These are phyloP conservation scores for Reticulitermes speratus DNA, from an alignment of 1,140 invertebrate species.

Conservation along the genomic window DNA sequence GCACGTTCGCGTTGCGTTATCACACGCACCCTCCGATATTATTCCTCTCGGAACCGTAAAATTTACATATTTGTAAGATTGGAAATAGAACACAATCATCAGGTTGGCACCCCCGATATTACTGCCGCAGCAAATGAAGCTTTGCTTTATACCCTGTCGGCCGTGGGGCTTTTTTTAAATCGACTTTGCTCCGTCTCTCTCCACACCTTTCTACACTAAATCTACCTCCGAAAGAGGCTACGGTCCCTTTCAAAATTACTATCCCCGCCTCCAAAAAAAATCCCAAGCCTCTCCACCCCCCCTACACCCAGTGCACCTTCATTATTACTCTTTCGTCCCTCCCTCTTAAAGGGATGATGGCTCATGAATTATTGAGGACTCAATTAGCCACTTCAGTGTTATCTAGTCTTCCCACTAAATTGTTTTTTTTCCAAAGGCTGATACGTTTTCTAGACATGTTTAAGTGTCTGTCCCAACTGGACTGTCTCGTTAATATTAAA, in stretches of 20 bases:
- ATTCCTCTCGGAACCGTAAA: neutral
- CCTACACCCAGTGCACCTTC: neutral
- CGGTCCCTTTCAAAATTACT: neutral
- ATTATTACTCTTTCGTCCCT: neutral
- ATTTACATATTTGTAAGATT: neutral
- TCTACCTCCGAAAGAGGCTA: neutral
- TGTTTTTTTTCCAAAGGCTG: neutral
- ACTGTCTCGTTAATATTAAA: no score
- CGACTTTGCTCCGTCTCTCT: neutral
- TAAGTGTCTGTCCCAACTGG: no score
- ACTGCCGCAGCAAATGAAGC: neutral
- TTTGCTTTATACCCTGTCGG: neutral
- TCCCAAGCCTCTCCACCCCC: neutral
- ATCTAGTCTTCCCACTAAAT: neutral
- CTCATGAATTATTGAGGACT: slow-evolving; percentile 12
- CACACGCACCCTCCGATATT: neutral
- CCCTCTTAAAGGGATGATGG: neutral
- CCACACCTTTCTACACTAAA: neutral
- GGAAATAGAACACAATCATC: neutral
- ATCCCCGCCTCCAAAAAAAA: neutral
- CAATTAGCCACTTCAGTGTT: neutral
- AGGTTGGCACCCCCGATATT: neutral
- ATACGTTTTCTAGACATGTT: neutral
- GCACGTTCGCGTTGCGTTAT: neutral
- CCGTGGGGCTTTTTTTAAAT: neutral